These are phyloP conservation scores for Sebastes diploproa DNA, from an alignment of 2,797 vertebrate genomes.

Conservation along the genomic window DNA sequence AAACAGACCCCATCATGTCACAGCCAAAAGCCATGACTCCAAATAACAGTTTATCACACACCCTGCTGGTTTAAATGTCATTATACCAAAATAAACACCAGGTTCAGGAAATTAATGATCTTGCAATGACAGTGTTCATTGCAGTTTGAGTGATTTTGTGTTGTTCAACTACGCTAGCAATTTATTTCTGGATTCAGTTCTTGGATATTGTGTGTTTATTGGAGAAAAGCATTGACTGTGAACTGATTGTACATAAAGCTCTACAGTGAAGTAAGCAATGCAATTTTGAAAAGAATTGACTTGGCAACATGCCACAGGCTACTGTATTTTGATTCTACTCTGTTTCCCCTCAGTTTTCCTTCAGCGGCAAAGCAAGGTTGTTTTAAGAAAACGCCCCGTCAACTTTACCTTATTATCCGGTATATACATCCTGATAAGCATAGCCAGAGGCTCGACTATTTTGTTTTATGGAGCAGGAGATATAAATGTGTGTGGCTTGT, in stretches of 20 bases:
- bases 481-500: slow-evolving; percentile 11
- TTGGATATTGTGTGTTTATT: slow-evolving; percentile 19
- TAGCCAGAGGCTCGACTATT: not conserved
- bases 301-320: slow-evolving; percentile 22
- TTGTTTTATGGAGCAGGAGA: slow-evolving; percentile 10
- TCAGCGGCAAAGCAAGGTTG: not conserved
- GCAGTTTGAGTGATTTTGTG: not conserved
- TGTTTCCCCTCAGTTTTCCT: not conserved
- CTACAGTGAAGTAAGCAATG: slow-evolving; percentile 14
- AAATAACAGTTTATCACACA: not conserved
- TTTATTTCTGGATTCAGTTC: slow-evolving; percentile 16
- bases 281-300: slow-evolving; percentile 43
- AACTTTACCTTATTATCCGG: not conserved
- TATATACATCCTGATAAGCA: not conserved
- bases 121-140: not conserved
- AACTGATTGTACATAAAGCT: slow-evolving; percentile 11
- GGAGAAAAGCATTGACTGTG: slow-evolving; percentile 14
- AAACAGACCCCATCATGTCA: not conserved
- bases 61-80: not conserved
- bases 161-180: not conserved
- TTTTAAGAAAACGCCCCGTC: slow-evolving; percentile 4
- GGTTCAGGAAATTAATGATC: not conserved
- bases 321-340: slow-evolving; percentile 1
- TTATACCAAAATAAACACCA: not conserved
- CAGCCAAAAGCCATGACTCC: not conserved